Conservation (phyloP, 2,888 invertebrate species). For the Philereme transversata region DNA sequence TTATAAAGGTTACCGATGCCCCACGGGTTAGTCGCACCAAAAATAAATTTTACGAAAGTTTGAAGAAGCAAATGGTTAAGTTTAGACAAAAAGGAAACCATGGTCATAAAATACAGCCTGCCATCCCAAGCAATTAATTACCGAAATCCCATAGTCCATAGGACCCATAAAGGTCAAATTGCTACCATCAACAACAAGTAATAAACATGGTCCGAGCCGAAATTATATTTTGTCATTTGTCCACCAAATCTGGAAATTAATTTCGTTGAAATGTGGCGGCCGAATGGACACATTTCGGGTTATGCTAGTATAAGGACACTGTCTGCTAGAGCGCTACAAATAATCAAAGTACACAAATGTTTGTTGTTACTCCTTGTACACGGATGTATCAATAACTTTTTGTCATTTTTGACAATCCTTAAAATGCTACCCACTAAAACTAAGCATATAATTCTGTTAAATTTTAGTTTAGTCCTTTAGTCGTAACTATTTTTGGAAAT, state of each 20-base stretch:
- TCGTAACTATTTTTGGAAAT: no score
- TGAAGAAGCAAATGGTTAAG: no score
- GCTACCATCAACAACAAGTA: slow-evolving; percentile 47
- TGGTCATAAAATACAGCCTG: slow-evolving; percentile 6
- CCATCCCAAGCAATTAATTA: slow-evolving; percentile 39
- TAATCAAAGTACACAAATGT: no score
- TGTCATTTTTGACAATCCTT: no score
- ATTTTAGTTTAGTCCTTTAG: no score
- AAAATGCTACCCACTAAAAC: no score
- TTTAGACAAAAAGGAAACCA: slow-evolving; percentile 9
- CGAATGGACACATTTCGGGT: slow-evolving; percentile 19
- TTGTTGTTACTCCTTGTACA: no score
- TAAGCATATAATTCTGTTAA: no score
- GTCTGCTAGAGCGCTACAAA: slow-evolving; percentile 5
- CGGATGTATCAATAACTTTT: no score
- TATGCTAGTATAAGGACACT: slow-evolving; percentile 2
- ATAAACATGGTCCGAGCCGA: slow-evolving; percentile 50
- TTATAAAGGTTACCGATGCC: no score
- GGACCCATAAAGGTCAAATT: slow-evolving; percentile 46
- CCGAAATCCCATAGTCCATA: slow-evolving; percentile 32
- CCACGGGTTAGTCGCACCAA: no score
- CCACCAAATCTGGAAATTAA: slow-evolving; percentile 48
- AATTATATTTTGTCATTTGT: slow-evolving; percentile 47
- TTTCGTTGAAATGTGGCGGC: slow-evolving; percentile 32
- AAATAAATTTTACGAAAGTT: no score